Evolutionary conservation across 2,797 vertebrate genomes (phyloP), one percentile per base, ranked within the genome.

Genomic region (Mycteria americana): DNA sequence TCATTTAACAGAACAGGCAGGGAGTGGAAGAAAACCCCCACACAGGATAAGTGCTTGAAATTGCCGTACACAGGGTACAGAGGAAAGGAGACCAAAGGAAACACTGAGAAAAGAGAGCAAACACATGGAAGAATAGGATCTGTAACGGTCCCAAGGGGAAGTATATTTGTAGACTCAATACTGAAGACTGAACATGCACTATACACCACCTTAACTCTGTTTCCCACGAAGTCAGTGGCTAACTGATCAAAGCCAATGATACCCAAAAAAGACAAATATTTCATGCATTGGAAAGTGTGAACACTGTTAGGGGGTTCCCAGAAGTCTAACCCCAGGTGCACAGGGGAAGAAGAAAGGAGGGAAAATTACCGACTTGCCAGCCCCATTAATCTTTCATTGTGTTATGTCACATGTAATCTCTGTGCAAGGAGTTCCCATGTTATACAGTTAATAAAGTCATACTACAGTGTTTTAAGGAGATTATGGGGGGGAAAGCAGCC

Each of bases 381-480:
- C 6, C 59, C 33, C 31, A 28, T 85, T 67, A 74, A 91, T 77
- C 60, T 94, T 74, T 77, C 53, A 83, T 10, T 74, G 41, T 35
- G 45, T 46, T 89, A 80, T 3, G 4, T 74, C 87, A 74, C 81
- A 9, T 12, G 25, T 77, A 85, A 92, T 50, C 87, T 83, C 72
- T 65, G 72, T 18, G 57, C 72, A 91, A 80, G 85, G 64, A 95
- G 91, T 89, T 95, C 89, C 87, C 48, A 60, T 64, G 81, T 92
- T 88, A 88, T 1, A 11, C 50, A 89, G 75, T 78, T 96, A 89
- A 94, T 92, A 82, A 92, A 73, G 41, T 89, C 75, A 79, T 57
- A 83, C 48, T 92, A 83, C 56, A 77, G 91, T 91, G 72, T 93
- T 97, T 96, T 89, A 89, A 94, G 45, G 64, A 80, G 81, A 92